Base-by-base conservation (phyloP, 2,888 invertebrate genomes). In the Eledona agricola region DNA sequence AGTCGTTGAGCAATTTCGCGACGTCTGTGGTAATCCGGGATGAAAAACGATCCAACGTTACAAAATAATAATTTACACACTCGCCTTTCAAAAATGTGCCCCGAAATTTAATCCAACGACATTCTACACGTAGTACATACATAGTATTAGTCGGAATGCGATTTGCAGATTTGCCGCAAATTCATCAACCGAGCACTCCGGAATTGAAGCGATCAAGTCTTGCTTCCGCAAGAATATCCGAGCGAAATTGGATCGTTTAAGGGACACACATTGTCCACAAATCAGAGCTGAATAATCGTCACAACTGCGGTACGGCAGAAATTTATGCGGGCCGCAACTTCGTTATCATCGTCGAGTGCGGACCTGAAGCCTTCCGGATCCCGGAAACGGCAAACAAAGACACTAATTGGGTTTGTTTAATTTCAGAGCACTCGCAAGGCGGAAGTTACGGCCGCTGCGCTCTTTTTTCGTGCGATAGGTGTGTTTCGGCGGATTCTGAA, bases 151-250 rank as follows among this genome's bases (percentile, higher is more conserved):
- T 15, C 22, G 25, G 37, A 22, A 22, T 37, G 37, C 23, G 37
- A 37, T 23, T 37, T 37, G 15, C 37, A 25, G 37, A 12, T 37
- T 37, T 23, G 12, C 37, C 37, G 37, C 37, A 37, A 37, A 37
- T 37, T 37, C 23, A 37, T 22, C 37, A 37, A 25, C 22, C 23
- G 23, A 22, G 37, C 15, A 22, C 12, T n/a, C 7, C 9, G 4
- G 32, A 32, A 32, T 4, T 3, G 32, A 19, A 32, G 9, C 12
- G 5, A 32, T 32, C 32, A n/a, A 10, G 15, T n/a, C n/a, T n/a
- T n/a, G n/a, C n/a, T n/a, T n/a, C n/a, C n/a, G 9, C 32, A 17
- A 3, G 9, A 6, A 17, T 32, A n/a, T 32, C 19, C 32, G 9
- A 17, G 1, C 1, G 15, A 17, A 32, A 32, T 32, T 32, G 6